phyloP scores from a whole-genome alignment of 1,140 invertebrate genomes.

The Ostrea edulis region DNA sequence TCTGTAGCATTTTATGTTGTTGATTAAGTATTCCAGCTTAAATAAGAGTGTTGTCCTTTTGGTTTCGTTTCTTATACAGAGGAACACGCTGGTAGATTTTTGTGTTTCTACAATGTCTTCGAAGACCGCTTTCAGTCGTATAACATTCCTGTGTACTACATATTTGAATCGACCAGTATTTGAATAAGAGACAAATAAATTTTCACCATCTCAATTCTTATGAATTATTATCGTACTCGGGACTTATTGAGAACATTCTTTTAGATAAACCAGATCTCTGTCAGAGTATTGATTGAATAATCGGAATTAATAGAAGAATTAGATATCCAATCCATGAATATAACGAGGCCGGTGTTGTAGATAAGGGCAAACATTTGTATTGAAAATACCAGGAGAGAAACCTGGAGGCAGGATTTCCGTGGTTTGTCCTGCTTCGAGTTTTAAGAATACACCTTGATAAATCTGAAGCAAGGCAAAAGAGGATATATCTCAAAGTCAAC shows the following conservation, averaged over 20 bases:
- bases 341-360: not conserved
- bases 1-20: no score
- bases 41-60: no score
- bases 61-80: no score
- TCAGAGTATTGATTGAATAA: not conserved
- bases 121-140: not conserved
- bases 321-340: not conserved
- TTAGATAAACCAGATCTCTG: not conserved
- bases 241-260: not conserved
- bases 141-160: not conserved
- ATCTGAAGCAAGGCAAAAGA: slow-evolving; percentile 24
- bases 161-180: not conserved
- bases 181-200: not conserved
- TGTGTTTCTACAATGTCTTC: slow-evolving; percentile 8
- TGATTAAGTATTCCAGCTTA: no score
- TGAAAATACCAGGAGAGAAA: not conserved
- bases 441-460: slow-evolving; percentile 30
- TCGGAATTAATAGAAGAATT: slow-evolving; percentile 8
- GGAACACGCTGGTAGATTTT: not conserved
- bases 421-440: slow-evolving; percentile 27
- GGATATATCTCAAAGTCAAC: slow-evolving; percentile 25
- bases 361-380: not conserved
- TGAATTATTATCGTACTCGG: not conserved
- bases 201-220: not conserved
- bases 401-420: not conserved